Conservation (phyloP, 2,888 invertebrate genomes). For the Orgyia antiqua region DNA sequence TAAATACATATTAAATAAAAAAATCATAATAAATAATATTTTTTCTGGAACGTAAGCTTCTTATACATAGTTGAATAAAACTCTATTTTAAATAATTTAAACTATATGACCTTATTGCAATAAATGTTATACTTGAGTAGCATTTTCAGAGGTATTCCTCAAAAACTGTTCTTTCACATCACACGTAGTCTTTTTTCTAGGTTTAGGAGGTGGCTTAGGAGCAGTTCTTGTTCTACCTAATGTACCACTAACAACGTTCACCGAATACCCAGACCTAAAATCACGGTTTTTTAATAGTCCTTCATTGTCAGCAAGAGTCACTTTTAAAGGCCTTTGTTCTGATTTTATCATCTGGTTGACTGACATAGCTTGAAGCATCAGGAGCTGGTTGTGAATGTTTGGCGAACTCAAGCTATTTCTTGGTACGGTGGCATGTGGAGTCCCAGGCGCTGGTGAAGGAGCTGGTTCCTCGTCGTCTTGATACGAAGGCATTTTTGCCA, state of each 20-base stretch:
- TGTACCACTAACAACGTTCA: conserved; percentile 52
- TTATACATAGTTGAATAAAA: too few species aligned
- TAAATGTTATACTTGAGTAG: conserved; percentile 92
- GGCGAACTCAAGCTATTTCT: conserved; percentile 74
- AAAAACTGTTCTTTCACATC: conserved; percentile 84
- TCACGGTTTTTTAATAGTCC: conserved; percentile 47
- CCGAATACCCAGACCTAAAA: conserved; percentile 49
- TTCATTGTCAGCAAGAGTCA: conserved; percentile 56
- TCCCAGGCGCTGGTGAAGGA: conserved; percentile 72
- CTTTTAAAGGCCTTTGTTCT: conserved; percentile 54
- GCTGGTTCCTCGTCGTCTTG: conserved; percentile 74
- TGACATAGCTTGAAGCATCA: conserved; percentile 61
- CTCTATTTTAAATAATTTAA: too few species aligned
- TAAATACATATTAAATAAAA: too few species aligned
- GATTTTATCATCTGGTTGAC: conserved; percentile 40
- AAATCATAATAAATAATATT: too few species aligned
- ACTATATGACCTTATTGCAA: too few species aligned
- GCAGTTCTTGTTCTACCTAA: conserved; percentile 75
- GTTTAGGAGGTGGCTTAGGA: conserved; percentile 88
- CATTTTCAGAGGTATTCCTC: conserved; percentile 90
- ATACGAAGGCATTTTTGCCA: conserved; percentile 65
- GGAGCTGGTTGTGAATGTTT: conserved; percentile 70
- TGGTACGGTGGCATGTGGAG: conserved; percentile 64
- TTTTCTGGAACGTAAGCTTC: too few species aligned
- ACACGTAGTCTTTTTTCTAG: conserved; percentile 83